A percentile compares a stretch with the other conserved stretches of the same genome.
These are phyloP conservation scores for Leuctra nigra DNA, from an alignment of 2,888 invertebrate species.

Conservation along the genomic window DNA sequence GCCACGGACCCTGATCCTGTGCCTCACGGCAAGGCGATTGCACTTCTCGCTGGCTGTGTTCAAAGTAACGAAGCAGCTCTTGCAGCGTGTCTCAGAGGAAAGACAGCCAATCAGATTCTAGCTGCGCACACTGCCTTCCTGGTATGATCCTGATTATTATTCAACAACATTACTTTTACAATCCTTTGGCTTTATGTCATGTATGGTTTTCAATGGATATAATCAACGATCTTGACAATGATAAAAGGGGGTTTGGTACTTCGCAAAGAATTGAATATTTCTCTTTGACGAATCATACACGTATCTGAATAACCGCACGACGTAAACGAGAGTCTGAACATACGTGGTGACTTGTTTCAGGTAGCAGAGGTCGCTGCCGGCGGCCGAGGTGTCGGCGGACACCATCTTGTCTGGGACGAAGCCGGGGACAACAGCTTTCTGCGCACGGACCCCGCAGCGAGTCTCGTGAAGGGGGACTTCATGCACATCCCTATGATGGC, in stretches of 20 bases:
- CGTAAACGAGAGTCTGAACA: background rate
- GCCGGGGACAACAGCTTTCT: slow-evolving; percentile 34
- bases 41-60: slow-evolving; percentile 38
- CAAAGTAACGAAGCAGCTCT: slow-evolving; percentile 36
- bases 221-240: too few relatives aligned
- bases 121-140: slow-evolving; percentile 37
- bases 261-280: too few relatives aligned
- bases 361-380: slow-evolving; percentile 10
- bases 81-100: slow-evolving; percentile 38
- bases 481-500: slow-evolving; percentile 42
- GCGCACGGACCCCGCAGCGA: slow-evolving; percentile 31
- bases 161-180: background rate
- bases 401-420: slow-evolving; percentile 35
- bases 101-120: slow-evolving; percentile 38
- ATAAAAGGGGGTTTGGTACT: too few relatives aligned
- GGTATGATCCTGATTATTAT: too few relatives aligned
- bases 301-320: background rate
- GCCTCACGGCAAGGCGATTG: slow-evolving; percentile 39
- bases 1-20: slow-evolving; percentile 40
- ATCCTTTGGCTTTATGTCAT: too few relatives aligned
- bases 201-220: background rate
- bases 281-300: background rate
- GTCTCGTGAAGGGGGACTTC: slow-evolving; percentile 32
- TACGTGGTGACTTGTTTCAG: background rate
- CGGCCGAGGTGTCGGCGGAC: slow-evolving; percentile 34